Conservation (phyloP, 2,113 vertebrate genomes). For the Stomatorhinus ivindoensis region DNA sequence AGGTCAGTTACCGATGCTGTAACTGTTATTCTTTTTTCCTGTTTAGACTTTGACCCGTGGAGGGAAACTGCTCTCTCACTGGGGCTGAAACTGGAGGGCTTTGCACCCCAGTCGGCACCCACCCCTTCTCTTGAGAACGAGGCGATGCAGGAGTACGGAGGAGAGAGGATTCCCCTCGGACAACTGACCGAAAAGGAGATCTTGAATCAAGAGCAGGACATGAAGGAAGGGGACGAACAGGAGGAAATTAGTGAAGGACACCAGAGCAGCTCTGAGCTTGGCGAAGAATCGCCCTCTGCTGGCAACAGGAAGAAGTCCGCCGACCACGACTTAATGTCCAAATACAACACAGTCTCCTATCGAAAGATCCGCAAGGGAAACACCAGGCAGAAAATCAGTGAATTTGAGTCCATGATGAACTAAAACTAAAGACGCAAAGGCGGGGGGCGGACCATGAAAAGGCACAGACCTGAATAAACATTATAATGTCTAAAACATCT, state of each 20-base stretch:
- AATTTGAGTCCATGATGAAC: constrained; percentile 86
- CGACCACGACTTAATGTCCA: constrained; percentile 66
- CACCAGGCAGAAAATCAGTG: constrained; percentile 83
- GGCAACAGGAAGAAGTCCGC: constrained; percentile 53
- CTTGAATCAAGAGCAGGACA: constrained; percentile 20
- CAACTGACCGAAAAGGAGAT: constrained; percentile 13
- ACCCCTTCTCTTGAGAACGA: constrained; percentile 12
- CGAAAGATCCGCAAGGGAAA: constrained; percentile 86
- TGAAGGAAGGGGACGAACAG: constrained; percentile 13
- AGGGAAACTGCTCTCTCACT: neutral
- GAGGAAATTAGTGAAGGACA: constrained; percentile 24
- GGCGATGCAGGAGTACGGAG: neutral
- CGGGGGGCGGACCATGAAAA: neutral
- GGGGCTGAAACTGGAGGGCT: neutral
- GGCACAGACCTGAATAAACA: neutral
- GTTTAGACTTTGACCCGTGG: neutral
- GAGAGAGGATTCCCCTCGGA: neutral
- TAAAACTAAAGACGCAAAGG: constrained; percentile 31
- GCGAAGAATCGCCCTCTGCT: constrained; percentile 38
- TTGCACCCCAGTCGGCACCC: neutral
- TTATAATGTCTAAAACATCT: neutral
- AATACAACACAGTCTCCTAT: constrained; percentile 88
- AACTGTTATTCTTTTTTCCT: neutral
- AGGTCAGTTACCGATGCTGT: neutral
- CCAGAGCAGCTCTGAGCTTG: constrained; percentile 27